These are phyloP conservation scores for Branchipolynoe longqiensis DNA, from an alignment of 2,888 invertebrate species.

Conservation along the genomic window DNA sequence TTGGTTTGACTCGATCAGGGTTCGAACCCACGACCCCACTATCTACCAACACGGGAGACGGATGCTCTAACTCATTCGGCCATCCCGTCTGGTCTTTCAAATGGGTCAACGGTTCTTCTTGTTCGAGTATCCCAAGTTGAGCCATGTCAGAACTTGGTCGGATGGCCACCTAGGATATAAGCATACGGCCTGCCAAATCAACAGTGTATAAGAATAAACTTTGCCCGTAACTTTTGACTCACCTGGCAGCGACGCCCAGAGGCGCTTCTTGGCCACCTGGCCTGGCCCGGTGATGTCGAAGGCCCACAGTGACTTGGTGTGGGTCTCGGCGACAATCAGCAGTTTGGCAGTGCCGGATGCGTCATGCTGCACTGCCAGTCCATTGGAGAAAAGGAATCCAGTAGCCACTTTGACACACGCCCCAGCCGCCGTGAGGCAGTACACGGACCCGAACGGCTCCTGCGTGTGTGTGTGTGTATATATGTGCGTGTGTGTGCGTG, in stretches of 20 bases:
- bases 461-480: too few species aligned
- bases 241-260: slow-evolving; percentile 78
- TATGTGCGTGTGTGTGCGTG: too few species aligned
- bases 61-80: too few species aligned
- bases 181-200: too few species aligned
- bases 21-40: too few species aligned
- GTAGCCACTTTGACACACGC: slow-evolving; percentile 72
- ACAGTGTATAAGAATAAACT: background rate
- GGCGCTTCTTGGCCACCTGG: slow-evolving; percentile 69
- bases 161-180: too few species aligned
- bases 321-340: slow-evolving; percentile 79
- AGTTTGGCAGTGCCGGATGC: slow-evolving; percentile 70
- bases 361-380: slow-evolving; percentile 75
- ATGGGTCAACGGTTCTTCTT: too few species aligned
- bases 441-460: slow-evolving; percentile 78
- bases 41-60: too few species aligned
- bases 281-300: slow-evolving; percentile 76
- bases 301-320: slow-evolving; percentile 75
- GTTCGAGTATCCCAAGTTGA: too few species aligned
- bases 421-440: slow-evolving; percentile 71
- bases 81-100: too few species aligned
- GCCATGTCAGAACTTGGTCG: too few species aligned
- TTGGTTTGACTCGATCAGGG: too few species aligned
- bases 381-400: slow-evolving; percentile 76
- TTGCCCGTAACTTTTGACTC: background rate